Evolutionary conservation across 2,888 invertebrate species (phyloP).

Genomic region (Dynastes tityus): DNA sequence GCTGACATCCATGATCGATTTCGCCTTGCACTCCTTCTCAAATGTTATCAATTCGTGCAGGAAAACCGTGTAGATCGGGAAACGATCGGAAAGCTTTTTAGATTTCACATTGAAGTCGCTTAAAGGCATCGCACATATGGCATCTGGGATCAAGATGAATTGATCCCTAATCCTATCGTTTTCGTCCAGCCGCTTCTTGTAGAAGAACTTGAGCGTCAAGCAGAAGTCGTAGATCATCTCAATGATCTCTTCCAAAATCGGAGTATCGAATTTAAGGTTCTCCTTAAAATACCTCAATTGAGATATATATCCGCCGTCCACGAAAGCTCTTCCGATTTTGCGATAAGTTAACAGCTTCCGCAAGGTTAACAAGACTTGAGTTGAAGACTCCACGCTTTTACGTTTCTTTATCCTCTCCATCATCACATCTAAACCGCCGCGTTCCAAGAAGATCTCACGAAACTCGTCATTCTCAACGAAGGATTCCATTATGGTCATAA

Average conservation of each 20-base stretch:
- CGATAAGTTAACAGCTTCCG: slow-evolving; percentile 1
- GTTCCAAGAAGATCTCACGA: slow-evolving; percentile 22
- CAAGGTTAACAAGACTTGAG: slow-evolving; percentile 15
- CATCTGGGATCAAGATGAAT: slow-evolving; percentile 41
- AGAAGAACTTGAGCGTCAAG: slow-evolving; percentile 44
- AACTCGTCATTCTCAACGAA: slow-evolving; percentile 27
- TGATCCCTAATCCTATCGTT: slow-evolving; percentile 39
- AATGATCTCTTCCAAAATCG: slow-evolving; percentile 30
- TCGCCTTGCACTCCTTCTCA: not conserved
- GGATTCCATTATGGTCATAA: slow-evolving; percentile 19
- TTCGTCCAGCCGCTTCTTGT: slow-evolving; percentile 24
- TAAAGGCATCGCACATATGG: not conserved
- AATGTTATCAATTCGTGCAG: not conserved
- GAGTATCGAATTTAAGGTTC: slow-evolving; percentile 30
- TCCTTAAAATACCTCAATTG: slow-evolving; percentile 25
- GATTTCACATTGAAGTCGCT: not conserved
- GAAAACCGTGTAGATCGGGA: slow-evolving; percentile 23
- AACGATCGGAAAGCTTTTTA: slow-evolving; percentile 11
- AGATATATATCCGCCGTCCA: slow-evolving; percentile 18
- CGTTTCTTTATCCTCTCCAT: slow-evolving; percentile 18
- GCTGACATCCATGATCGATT: slow-evolving; percentile 17
- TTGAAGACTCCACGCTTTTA: slow-evolving; percentile 16
- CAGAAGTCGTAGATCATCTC: slow-evolving; percentile 39
- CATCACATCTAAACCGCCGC: not conserved
- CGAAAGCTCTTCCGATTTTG: not conserved